Conservation (phyloP, 30 jellyfish, hydroid and myxozoan genomes). For the Hydractinia echinata region DNA sequence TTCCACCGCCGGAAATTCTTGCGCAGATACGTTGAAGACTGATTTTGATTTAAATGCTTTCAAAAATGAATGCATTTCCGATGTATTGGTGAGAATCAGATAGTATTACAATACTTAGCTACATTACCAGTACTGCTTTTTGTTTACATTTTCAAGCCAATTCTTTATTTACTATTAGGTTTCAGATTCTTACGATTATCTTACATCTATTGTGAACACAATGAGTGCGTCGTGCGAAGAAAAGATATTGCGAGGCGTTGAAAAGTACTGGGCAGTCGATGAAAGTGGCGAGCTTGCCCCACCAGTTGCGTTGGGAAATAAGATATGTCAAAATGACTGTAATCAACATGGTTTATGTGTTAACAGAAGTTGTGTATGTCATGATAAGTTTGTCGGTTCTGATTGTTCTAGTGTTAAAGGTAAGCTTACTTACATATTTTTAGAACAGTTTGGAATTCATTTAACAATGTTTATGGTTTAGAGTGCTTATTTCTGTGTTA, state of each 20-base stretch:
- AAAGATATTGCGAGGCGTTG: background rate
- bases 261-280: background rate
- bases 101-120: too few relatives aligned
- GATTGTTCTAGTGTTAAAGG: background rate
- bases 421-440: background rate
- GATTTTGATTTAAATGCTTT: slow-evolving; percentile 1
- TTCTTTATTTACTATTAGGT: background rate
- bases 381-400: background rate
- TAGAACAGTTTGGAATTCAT: background rate
- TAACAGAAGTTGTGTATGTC: background rate
- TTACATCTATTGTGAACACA: slow-evolving; percentile 2
- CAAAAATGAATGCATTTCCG: slow-evolving; percentile 6
- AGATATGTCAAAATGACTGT: background rate
- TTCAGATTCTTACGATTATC: slow-evolving; percentile 9
- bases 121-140: too few relatives aligned
- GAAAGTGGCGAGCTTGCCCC: background rate
- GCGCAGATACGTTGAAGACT: background rate
- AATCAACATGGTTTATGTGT: slow-evolving; percentile 6
- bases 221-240: background rate
- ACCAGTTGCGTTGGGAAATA: background rate
- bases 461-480: background rate
- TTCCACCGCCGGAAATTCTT: slow-evolving; percentile 9
- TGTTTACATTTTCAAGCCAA: background rate
- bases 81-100: background rate
- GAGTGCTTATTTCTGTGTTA: background rate